phyloP scores from a whole-genome alignment of 2,797 vertebrate species.

The Nannoperca australis region DNA sequence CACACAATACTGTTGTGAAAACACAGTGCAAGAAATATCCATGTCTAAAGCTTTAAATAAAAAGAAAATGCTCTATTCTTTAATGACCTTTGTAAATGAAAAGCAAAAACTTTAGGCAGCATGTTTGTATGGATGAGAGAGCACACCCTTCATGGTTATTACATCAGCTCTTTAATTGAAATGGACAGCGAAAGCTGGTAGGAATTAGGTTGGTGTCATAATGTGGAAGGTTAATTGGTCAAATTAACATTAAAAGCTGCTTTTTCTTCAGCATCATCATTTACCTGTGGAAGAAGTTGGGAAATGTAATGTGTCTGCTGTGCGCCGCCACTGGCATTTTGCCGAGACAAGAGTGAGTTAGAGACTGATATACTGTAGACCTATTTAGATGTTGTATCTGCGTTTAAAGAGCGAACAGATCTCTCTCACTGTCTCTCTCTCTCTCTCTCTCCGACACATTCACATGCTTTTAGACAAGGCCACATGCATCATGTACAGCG shows the following conservation, averaged over 20 bases:
- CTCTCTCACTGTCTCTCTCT: conserved; percentile 22
- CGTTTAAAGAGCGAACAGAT: conserved; percentile 1
- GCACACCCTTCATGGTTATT: conserved; percentile 16
- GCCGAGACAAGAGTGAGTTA: neutral
- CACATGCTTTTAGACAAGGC: conserved; percentile 22
- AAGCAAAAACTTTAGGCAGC: neutral
- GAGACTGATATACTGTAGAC: neutral
- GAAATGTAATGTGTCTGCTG: conserved; percentile 21
- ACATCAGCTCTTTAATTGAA: conserved; percentile 34
- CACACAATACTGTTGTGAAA: neutral
- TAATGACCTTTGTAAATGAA: neutral
- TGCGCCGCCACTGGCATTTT: conserved; percentile 16
- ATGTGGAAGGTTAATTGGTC: conserved; percentile 53
- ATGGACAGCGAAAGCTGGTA: conserved; percentile 28
- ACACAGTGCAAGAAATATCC: neutral
- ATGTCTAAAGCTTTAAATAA: neutral
- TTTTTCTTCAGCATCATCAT: conserved; percentile 35
- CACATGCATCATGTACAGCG: conserved; percentile 32
- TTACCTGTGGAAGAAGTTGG: conserved; percentile 22
- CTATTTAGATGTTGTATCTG: conserved; percentile 22
- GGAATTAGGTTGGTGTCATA: conserved; percentile 40
- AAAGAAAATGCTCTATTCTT: neutral
- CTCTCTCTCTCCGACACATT: neutral
- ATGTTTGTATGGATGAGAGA: conserved; percentile 11
- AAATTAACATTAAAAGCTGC: conserved; percentile 51